Evolutionary conservation across 2,888 invertebrate species (phyloP), one percentile per base, ranked within the genome.

Genomic region (Adelognathus sp.): DNA sequence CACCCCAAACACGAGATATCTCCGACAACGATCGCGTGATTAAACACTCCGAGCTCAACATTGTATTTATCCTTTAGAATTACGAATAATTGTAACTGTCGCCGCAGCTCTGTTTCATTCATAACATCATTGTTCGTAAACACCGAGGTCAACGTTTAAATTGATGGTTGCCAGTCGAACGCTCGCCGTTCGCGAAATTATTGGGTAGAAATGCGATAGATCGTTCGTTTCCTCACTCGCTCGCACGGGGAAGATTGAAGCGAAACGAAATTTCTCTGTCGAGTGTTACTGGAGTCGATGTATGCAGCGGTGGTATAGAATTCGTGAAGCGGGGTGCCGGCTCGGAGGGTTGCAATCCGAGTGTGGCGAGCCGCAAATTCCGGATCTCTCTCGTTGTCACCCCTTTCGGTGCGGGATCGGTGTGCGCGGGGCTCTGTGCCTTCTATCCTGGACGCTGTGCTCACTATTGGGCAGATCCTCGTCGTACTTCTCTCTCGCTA

Each of bases 351-450:
- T 81, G 85, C 82, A 87, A 87, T 87, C 81, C 84, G 83, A 81
- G 83, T 85, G 84, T 80, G 86, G 85, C 81, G 79, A 81, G 75
- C 87, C 85, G 71, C 86, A 86, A 86, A 85, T 83, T 77, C 82
- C 83, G 85, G 83, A 86, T 82, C 75, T 82, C 81, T 80, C 83
- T 60, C 64, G 60, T 81, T 63, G 71, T 63, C 79, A 69, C 79
- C 66, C 73, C 50, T 69, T 80, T 70, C 46, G 64, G 60, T 58
- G n/a, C n/a, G 16, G 18, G 52, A 56, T 76, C 58, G 46, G 36
- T 56, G 44, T 31, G 29, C n/a, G n/a, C n/a, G n/a, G n/a, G n/a
- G n/a, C n/a, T n/a, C n/a, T n/a, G n/a, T n/a, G n/a, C n/a, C 36
- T 52, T 74, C 67, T 74, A 29, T 70, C 54, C 18, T 18, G 24